Conservation (phyloP, 1,140 invertebrate genomes). For the Brachionus rotundiformis region DNA sequence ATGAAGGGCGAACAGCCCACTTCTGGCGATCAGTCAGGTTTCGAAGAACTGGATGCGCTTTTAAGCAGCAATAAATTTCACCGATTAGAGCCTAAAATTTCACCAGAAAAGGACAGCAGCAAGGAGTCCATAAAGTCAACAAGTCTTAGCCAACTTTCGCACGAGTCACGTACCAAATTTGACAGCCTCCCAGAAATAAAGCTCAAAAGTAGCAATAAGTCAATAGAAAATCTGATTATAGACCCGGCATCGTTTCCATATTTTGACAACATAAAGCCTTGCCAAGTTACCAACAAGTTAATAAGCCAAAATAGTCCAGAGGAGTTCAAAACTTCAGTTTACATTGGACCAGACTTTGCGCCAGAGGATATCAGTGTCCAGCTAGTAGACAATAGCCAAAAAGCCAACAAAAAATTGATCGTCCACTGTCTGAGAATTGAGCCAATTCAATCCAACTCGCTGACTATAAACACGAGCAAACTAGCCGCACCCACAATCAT, state of each 20-base stretch:
- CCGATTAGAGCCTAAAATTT: background rate
- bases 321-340: background rate
- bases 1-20: background rate
- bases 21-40: background rate
- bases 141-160: background rate
- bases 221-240: background rate
- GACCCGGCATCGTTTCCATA: background rate
- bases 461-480: constrained; percentile 36
- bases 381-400: background rate
- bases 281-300: background rate
- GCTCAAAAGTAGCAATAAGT: constrained; percentile 15
- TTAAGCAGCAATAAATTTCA: constrained; percentile 8
- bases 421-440: constrained; percentile 33
- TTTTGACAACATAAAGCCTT: background rate
- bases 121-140: constrained; percentile 8
- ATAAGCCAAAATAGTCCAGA: background rate
- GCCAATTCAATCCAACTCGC: constrained; percentile 7
- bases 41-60: constrained; percentile 23
- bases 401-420: background rate
- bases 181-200: background rate
- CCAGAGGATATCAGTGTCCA: constrained; percentile 30
- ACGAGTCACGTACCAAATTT: background rate
- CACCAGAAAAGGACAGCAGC: background rate
- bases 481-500: background rate
- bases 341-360: constrained; percentile 17